A percentile compares a stretch with the other conserved stretches of the same genome.
Conservation (phyloP, 2,888 invertebrate species). For the Cantharis rufa region DNA sequence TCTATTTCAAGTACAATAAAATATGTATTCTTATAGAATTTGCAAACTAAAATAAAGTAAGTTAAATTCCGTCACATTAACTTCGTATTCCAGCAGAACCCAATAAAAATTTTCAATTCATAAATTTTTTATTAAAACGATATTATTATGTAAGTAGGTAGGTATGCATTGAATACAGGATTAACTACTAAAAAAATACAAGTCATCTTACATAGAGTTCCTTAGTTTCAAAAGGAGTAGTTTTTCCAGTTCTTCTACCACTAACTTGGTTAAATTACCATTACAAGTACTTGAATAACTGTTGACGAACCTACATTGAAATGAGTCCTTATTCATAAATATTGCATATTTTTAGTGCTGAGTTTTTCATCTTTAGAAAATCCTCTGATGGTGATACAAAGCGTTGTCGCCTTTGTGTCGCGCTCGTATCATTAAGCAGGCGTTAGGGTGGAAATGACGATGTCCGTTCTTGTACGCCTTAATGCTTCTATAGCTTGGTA, state of each 20-base stretch:
- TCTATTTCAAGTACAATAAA: too few species aligned
- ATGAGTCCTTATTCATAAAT: background rate
- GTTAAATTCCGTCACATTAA: background rate
- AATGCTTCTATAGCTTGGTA: slow-evolving; percentile 21
- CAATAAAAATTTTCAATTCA: background rate
- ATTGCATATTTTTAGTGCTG: background rate
- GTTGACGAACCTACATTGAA: background rate
- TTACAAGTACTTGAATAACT: background rate
- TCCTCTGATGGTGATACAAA: slow-evolving; percentile 20
- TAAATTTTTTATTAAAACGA: background rate
- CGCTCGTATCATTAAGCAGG: slow-evolving; percentile 51
- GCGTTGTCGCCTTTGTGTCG: slow-evolving; percentile 51
- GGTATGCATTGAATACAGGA: background rate
- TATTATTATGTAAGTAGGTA: background rate
- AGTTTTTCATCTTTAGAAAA: slow-evolving; percentile 21
- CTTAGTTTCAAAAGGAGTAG: background rate
- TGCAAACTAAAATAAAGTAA: background rate
- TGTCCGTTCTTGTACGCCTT: slow-evolving; percentile 52
- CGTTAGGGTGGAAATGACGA: slow-evolving; percentile 51
- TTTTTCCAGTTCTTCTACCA: background rate
- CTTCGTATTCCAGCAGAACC: background rate
- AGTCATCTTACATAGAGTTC: background rate
- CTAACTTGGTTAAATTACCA: background rate
- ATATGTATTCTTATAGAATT: too few species aligned
- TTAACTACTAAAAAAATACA: background rate